Percentiles rank a stretch among this genome's conserved stretches.
Conservation (phyloP, 2,797 vertebrate species). For the Argentina silus region DNA sequence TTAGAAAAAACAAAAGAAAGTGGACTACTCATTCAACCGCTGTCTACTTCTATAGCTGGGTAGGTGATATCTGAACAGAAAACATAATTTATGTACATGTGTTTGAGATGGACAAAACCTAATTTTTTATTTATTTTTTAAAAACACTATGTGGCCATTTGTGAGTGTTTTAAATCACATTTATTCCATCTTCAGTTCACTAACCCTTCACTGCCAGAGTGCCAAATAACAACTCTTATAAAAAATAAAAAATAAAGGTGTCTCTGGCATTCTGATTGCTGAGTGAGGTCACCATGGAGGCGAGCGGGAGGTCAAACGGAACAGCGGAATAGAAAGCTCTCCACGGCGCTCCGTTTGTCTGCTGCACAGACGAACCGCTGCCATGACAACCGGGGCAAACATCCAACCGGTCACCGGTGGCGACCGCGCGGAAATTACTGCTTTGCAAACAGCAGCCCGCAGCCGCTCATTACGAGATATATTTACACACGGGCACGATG, state of each 20-base stretch:
- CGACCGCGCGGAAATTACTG: conserved; percentile 74
- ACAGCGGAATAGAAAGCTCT: conserved; percentile 34
- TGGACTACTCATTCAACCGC: no score
- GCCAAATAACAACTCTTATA: no score
- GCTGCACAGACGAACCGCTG: conserved; percentile 36
- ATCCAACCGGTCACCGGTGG: conserved; percentile 60
- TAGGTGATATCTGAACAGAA: no score
- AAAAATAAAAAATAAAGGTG: no score
- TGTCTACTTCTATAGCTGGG: no score
- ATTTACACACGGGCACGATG: conserved; percentile 71
- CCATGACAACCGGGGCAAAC: conserved; percentile 68
- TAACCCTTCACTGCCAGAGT: no score
- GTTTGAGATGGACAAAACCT: no score
- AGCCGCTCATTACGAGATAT: conserved; percentile 78
- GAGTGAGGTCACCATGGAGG: conserved; percentile 30
- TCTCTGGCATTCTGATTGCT: conserved; percentile 38
- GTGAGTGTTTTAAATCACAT: no score
- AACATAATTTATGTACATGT: no score
- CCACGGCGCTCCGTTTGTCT: not conserved
- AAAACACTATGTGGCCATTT: no score
- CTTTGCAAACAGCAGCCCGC: conserved; percentile 58
- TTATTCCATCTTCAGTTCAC: no score
- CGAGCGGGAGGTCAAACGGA: conserved; percentile 51
- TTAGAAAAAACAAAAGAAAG: not conserved
- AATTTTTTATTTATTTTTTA: no score